Evolutionary conservation across 2,888 invertebrate genomes (phyloP).

Genomic region (Gibbula magus): DNA sequence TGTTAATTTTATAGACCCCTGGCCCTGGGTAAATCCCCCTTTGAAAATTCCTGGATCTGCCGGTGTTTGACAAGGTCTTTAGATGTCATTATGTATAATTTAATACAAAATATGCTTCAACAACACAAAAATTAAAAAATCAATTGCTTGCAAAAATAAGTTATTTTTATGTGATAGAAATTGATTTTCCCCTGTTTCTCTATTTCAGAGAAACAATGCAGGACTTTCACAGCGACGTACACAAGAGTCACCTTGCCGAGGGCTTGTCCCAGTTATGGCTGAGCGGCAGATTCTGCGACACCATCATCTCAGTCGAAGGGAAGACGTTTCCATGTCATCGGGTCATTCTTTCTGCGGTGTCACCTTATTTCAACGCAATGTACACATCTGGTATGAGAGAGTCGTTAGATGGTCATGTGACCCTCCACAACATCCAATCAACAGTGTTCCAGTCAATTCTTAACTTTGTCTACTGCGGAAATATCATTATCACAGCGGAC

Average conservation of each 20-base stretch:
- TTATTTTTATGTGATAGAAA: too few relatives aligned
- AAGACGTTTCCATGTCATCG: conserved; percentile 64
- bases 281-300: conserved; percentile 57
- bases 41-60: too few relatives aligned
- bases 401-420: conserved; percentile 59
- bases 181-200: background rate
- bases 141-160: too few relatives aligned
- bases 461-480: conserved; percentile 88
- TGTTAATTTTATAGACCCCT: too few relatives aligned
- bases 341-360: conserved; percentile 64
- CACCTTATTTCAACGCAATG: conserved; percentile 67
- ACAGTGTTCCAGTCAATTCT: conserved; percentile 86
- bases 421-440: conserved; percentile 78
- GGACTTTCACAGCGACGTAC: conserved; percentile 3
- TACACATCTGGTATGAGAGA: conserved; percentile 67
- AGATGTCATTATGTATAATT: too few relatives aligned
- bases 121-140: too few relatives aligned
- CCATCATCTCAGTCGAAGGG: conserved; percentile 62
- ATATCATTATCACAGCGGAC: conserved; percentile 82
- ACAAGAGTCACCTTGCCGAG: conserved; percentile 42
- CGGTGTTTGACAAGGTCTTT: too few relatives aligned
- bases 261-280: conserved; percentile 52
- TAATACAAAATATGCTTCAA: too few relatives aligned
- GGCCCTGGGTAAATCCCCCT: too few relatives aligned
- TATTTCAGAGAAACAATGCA: background rate